These are phyloP conservation scores for Phalacrocorax aristotelis DNA, from an alignment of 2,113 vertebrate genomes.

Conservation along the genomic window DNA sequence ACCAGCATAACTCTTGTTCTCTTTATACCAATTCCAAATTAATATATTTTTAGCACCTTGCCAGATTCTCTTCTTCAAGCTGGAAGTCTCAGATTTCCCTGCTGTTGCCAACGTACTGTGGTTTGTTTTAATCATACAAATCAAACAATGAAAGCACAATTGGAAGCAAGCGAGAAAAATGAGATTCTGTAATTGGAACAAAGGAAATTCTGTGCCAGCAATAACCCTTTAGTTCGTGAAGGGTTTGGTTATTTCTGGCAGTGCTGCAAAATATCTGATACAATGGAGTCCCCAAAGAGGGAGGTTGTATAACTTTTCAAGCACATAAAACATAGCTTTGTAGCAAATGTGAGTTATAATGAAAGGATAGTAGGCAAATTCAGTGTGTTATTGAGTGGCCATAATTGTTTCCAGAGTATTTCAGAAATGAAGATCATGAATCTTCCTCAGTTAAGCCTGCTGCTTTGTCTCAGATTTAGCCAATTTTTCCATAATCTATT, in stretches of 20 bases:
- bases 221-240: constrained; percentile 40
- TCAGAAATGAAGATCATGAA: background rate
- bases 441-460: background rate
- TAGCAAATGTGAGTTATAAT: background rate
- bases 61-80: constrained; percentile 5
- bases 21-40: constrained; percentile 3
- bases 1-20: background rate
- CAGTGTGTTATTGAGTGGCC: background rate
- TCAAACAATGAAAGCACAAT: constrained; percentile 49
- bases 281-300: background rate
- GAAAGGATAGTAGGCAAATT: constrained; percentile 22
- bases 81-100: constrained; percentile 22
- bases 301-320: constrained; percentile 17
- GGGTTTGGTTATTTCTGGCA: constrained; percentile 46
- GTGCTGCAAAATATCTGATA: constrained; percentile 27
- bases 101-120: background rate
- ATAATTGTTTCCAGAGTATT: constrained; percentile 30
- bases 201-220: constrained; percentile 45
- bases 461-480: background rate
- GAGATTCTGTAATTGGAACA: constrained; percentile 53
- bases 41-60: constrained; percentile 39
- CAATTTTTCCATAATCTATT: background rate
- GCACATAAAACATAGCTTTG: constrained; percentile 45
- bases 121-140: constrained; percentile 52
- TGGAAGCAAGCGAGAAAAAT: constrained; percentile 53